Base-by-base conservation (phyloP, 2,113 vertebrate species). In the Neolamprologus falcicula region DNA sequence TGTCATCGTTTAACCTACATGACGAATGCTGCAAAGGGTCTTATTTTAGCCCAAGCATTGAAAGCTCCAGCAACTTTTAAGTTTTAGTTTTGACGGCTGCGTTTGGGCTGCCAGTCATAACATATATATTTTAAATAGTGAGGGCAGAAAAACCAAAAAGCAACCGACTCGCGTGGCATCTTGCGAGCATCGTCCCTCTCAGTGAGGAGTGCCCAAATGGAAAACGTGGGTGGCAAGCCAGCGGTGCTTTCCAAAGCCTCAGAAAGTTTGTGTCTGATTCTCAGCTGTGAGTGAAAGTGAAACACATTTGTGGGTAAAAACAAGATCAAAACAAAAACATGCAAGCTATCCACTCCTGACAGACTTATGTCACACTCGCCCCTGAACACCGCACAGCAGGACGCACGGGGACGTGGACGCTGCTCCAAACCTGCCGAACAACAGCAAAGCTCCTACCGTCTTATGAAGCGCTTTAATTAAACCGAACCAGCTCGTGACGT, bases 1-100 rank as follows among this genome's bases (percentile, higher is more conserved):
- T 9, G 21, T 42, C 21, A 42, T 4, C 6, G 6, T 12, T 28
- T 19, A 47, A 28, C 21, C 13, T 28, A 28, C 14, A 47, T 1
- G 6, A 16, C 5, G 0, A 76, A 76, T 50, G 0, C 40, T 50
- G 71, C 5, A 0, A 12, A 50, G 1, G 71, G 42, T 11, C 24
- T 7, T 8, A 31, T 31, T 76, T 19, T 31, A 50, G 40, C 71
- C 0, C 24, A 31, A 12, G 42, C 0, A 0, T 5, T 1, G 0
- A 47, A 76, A 50, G 6, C 9, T 31, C 0, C 42, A 2, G 42
- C 14, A 28, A 50, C 9, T 19, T 28, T 50, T 50, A 47, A 31
- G 6, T 19, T 47, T 28, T 28, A 17, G 24, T 47, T 73, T 3
- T 73, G 68, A 47, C 4, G 1, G 68, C 21, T 10, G 0, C 2